These are phyloP conservation scores for Eudemis profundana DNA, from an alignment of 2,888 invertebrate genomes.

Conservation along the genomic window DNA sequence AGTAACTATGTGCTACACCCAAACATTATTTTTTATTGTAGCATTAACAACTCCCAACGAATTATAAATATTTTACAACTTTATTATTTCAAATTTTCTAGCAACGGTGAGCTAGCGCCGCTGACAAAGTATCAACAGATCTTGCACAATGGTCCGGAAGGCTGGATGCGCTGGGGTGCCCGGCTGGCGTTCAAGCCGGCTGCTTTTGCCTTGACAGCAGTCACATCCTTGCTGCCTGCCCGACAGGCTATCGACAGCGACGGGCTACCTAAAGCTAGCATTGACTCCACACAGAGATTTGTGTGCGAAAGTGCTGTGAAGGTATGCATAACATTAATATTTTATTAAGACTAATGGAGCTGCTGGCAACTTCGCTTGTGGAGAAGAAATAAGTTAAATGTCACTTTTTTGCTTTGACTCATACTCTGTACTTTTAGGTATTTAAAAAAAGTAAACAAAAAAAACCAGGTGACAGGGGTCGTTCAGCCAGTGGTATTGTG, in stretches of 20 bases:
- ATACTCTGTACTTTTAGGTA: too few species aligned
- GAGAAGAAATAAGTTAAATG: too few species aligned
- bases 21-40: too few species aligned
- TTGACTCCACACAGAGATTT: conserved; percentile 74
- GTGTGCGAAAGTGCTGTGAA: conserved; percentile 74
- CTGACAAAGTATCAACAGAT: conserved; percentile 76
- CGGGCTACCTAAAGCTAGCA: conserved; percentile 74
- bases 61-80: too few species aligned
- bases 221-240: conserved; percentile 66
- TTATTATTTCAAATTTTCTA: conserved; percentile 50
- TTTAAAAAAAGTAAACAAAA: too few species aligned
- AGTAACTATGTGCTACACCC: too few species aligned
- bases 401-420: too few species aligned
- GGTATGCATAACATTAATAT: conserved; percentile 52
- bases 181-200: conserved; percentile 75
- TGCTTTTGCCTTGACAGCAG: conserved; percentile 70
- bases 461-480: too few species aligned
- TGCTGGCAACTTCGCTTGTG: too few species aligned
- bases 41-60: too few species aligned
- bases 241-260: conserved; percentile 68
- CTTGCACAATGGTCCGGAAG: conserved; percentile 73
- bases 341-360: not conserved
- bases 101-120: conserved; percentile 69
- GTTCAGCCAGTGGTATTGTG: too few species aligned
- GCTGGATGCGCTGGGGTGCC: conserved; percentile 79